These are phyloP conservation scores for Hirundichthys speculiger DNA, from an alignment of 2,113 vertebrate species.

Conservation along the genomic window DNA sequence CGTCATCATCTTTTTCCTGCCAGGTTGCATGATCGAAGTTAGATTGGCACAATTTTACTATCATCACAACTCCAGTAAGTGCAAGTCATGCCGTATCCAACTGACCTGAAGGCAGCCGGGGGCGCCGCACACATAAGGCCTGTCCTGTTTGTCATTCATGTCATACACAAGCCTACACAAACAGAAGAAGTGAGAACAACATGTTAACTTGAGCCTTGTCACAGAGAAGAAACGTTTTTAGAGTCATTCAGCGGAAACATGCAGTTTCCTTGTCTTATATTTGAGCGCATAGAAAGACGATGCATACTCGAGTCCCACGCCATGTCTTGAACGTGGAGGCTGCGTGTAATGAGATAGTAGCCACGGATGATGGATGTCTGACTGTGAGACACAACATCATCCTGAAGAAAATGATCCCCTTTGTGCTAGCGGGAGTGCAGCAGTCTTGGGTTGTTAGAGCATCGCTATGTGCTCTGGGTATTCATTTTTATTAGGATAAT, in stretches of 20 bases:
- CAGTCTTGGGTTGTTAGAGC: constrained; percentile 11
- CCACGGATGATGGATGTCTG: constrained; percentile 44
- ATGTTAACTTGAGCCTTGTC: constrained; percentile 18
- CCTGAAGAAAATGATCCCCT: constrained; percentile 50
- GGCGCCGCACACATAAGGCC: constrained; percentile 93
- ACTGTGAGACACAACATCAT: constrained; percentile 48
- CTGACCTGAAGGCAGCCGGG: constrained; percentile 98
- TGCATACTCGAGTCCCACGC: constrained; percentile 18
- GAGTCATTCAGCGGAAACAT: background rate
- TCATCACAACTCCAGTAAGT: too few species aligned
- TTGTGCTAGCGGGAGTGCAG: constrained; percentile 33
- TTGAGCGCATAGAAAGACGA: constrained; percentile 13
- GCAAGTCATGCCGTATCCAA: constrained; percentile 32
- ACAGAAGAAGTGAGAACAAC: constrained; percentile 42
- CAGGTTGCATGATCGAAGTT: too few species aligned
- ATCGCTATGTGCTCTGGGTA: constrained; percentile 1
- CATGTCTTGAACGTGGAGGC: constrained; percentile 28
- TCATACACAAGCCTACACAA: constrained; percentile 88
- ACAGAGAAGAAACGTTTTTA: background rate
- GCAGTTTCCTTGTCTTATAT: constrained; percentile 12
- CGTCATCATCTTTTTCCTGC: too few species aligned
- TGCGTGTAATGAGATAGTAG: constrained; percentile 30
- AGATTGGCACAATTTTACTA: too few species aligned
- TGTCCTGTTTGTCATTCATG: constrained; percentile 98
- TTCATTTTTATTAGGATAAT: constrained; percentile 40